phyloP scores from a whole-genome alignment of 2,797 vertebrate genomes.

The Pachyuromys duprasi region DNA sequence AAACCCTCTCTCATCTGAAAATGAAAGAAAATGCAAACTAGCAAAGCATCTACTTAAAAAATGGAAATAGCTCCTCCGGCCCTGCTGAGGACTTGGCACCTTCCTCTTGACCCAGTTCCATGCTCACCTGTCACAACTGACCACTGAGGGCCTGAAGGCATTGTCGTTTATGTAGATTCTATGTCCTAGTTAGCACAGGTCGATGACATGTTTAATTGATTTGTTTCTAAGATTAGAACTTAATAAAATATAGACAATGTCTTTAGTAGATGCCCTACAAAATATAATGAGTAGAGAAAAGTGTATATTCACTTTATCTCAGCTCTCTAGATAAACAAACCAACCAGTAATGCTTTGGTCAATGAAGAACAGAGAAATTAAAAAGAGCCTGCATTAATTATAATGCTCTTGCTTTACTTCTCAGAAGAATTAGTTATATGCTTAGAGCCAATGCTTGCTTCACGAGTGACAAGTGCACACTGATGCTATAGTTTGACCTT shows the following conservation, averaged over 20 bases:
- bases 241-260: background rate
- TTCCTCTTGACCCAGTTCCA: background rate
- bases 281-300: background rate
- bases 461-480: background rate
- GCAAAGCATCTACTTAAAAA: background rate
- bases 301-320: slow-evolving; percentile 6
- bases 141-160: too few species aligned
- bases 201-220: background rate
- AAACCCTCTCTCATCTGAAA: background rate
- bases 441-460: background rate
- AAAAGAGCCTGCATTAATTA: background rate
- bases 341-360: background rate
- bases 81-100: background rate
- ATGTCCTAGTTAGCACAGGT: background rate
- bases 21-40: background rate
- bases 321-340: slow-evolving; percentile 19
- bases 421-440: background rate
- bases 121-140: fast-evolving
- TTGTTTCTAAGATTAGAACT: background rate
- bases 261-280: background rate
- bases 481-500: background rate
- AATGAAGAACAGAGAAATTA: background rate
- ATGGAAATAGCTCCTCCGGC: background rate
- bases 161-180: background rate
- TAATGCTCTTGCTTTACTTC: background rate